Evolutionary conservation across 2,113 vertebrate genomes (phyloP).

Genomic region (Xiphophorus maculatus): DNA sequence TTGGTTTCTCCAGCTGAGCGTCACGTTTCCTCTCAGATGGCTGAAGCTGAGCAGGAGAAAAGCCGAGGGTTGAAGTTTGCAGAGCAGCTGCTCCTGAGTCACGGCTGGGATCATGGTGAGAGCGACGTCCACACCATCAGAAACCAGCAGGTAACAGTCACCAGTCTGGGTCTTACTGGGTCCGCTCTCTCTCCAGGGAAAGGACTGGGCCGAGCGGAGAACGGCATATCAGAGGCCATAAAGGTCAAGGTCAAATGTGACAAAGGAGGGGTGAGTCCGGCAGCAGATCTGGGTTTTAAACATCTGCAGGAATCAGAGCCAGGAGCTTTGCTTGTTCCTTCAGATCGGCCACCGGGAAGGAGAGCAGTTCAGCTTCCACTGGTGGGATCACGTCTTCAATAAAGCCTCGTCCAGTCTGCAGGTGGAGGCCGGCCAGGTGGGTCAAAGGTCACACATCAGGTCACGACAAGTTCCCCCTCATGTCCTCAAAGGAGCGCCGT

Average conservation of each 20-base stretch:
- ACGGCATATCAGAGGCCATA: constrained; percentile 88
- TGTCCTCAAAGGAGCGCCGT: too few species aligned
- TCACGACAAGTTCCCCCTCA: too few species aligned
- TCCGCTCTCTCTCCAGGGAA: constrained; percentile 79
- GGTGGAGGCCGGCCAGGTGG: constrained; percentile 84
- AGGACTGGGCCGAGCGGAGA: constrained; percentile 86
- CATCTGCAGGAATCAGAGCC: neutral
- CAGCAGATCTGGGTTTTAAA: too few species aligned
- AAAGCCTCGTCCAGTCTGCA: constrained; percentile 85
- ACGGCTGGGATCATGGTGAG: constrained; percentile 88
- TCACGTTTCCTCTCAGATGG: constrained; percentile 59
- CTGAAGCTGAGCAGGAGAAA: constrained; percentile 56
- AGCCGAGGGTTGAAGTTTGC: constrained; percentile 84
- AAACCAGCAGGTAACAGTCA: neutral
- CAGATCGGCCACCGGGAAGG: constrained; percentile 90
- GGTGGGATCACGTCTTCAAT: constrained; percentile 97
- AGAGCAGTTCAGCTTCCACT: constrained; percentile 92
- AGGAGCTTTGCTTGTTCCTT: neutral
- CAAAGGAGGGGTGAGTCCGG: constrained; percentile 85
- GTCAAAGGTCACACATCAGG: neutral
- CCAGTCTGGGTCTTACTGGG: fast-evolving
- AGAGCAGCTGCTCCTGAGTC: constrained; percentile 85
- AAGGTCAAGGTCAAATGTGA: constrained; percentile 90
- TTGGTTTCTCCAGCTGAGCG: too few species aligned
- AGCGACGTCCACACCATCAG: too few species aligned